Evolutionary conservation across 2,888 invertebrate genomes (phyloP), one percentile per base, ranked within the genome.

Genomic region (Hirtodrosophila alboralis): DNA sequence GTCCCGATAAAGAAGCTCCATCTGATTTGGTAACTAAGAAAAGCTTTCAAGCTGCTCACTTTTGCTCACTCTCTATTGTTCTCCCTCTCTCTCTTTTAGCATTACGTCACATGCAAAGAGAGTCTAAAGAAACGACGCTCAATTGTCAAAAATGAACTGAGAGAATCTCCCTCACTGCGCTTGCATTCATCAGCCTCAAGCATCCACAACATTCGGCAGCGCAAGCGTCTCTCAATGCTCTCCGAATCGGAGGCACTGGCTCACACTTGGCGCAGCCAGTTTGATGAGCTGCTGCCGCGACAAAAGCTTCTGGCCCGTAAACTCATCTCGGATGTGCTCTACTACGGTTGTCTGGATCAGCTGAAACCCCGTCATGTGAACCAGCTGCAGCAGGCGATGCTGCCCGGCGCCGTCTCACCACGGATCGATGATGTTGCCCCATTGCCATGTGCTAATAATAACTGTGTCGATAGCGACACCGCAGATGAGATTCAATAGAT

Each of bases 271-370:
- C 43, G 53, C n/a, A 28, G 21, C 14, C 63, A 69, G n/a, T 66
- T 43, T 16, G 62, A 61, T 9, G 53, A 69, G 34, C n/a, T 66
- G 28, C 14, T 48, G 0, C 34, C 57, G 1, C 44, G 30, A 0
- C 77, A 73, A 31, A 44, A 62, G 27, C 51, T 63, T 4, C 47
- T 64, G 2, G 65, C 65, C 0, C 53, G 65, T 14, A 66, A 66
- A 27, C 69, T 66, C 23, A 69, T 69, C 54, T 69, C 65, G 3
- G 65, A 66, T 40, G 44, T 66, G 23, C 65, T 66, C 21, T 72
- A 62, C 10, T 58, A 73, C 16, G 78, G 74, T n/a, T 73, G 72
- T 37, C 21, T 77, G 63, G 37, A 52, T 8, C 58, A 74, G 18
- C 27, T 73, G 40, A 13, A 49, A n/a, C 62, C 77, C 0, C 16